Evolutionary conservation across 2,113 vertebrate species (phyloP).

Genomic region (Erinaceus europaeus): DNA sequence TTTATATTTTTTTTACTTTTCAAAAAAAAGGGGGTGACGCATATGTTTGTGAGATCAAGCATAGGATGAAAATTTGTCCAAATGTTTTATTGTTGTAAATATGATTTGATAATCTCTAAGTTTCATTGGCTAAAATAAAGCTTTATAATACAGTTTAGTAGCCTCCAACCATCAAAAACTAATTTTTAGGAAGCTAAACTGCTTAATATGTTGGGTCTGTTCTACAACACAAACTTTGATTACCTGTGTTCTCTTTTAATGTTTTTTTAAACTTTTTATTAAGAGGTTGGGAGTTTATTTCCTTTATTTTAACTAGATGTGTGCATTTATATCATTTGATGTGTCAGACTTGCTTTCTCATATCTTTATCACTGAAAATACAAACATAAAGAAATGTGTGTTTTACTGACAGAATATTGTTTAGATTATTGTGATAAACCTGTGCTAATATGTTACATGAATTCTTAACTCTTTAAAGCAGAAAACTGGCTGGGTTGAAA

Average conservation of each 20-base stretch:
- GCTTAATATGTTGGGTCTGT: neutral
- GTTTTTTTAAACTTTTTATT: neutral
- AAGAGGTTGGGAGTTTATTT: neutral
- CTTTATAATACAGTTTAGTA: neutral
- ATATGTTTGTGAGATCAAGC: neutral
- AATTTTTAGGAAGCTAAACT: neutral
- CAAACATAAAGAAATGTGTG: neutral
- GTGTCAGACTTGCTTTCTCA: neutral
- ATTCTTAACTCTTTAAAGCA: slow-evolving; percentile 62
- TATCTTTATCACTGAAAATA: slow-evolving; percentile 35
- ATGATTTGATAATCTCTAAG: neutral
- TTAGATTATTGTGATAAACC: neutral
- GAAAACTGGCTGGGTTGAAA: slow-evolving; percentile 54
- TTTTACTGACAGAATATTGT: neutral
- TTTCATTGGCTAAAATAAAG: neutral
- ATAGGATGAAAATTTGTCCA: neutral
- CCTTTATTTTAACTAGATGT: neutral
- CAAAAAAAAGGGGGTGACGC: neutral
- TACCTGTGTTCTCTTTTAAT: neutral
- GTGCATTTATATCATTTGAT: neutral
- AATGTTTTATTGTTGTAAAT: neutral
- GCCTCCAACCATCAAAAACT: neutral
- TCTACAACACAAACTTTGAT: slow-evolving; percentile 30
- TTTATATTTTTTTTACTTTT: neutral
- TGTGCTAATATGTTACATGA: slow-evolving; percentile 34